Evolutionary conservation across 2,113 vertebrate species (phyloP).

Genomic region (Ranitomeya imitator): DNA sequence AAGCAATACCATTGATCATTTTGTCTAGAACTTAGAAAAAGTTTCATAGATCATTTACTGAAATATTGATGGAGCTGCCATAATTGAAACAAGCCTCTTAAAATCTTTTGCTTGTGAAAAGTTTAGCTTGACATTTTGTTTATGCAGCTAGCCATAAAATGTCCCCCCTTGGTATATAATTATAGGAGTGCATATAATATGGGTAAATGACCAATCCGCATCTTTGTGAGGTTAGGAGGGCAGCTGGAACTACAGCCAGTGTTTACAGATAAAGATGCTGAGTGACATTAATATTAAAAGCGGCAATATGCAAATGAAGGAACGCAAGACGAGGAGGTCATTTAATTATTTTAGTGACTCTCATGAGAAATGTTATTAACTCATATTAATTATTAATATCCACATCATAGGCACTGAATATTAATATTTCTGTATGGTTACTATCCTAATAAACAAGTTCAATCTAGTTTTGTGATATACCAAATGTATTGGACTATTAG

Average conservation of each 20-base stretch:
- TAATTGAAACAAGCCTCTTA: neutral
- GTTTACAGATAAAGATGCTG: constrained; percentile 1
- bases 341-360: constrained; percentile 36
- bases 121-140: constrained; percentile 2
- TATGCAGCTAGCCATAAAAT: neutral
- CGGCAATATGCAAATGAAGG: neutral
- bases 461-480: neutral
- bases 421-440: constrained; percentile 19
- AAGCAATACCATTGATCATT: constrained; percentile 5
- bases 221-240: neutral
- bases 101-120: neutral
- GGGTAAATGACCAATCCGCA: constrained; percentile 8
- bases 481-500: neutral
- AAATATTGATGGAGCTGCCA: neutral
- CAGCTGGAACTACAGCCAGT: neutral
- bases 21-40: neutral
- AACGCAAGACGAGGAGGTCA: constrained; percentile 13
- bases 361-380: constrained; percentile 44
- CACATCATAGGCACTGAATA: constrained; percentile 34
- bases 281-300: constrained; percentile 4
- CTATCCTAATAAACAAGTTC: constrained; percentile 10
- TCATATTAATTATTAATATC: constrained; percentile 54
- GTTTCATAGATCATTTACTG: neutral
- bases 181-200: constrained; percentile 1
- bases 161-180: neutral